Evolutionary conservation across 2,888 invertebrate species (phyloP).

Genomic region (Carabus problematicus): DNA sequence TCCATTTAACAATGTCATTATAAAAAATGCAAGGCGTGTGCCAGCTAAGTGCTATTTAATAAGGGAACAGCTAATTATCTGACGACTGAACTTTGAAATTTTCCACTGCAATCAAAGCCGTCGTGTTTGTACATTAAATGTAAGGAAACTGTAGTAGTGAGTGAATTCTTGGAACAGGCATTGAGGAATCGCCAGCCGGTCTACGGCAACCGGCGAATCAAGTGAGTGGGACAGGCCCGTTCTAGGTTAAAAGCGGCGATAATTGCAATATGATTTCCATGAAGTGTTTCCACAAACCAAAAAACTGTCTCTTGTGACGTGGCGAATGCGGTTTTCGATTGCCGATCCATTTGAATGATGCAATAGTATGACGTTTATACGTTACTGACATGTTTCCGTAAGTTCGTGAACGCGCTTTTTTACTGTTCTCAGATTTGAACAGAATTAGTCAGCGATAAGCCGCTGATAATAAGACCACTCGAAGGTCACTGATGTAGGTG

Average conservation of each 20-base stretch:
- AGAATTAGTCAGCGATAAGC: constrained; percentile 14
- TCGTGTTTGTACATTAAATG: neutral
- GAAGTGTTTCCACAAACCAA: neutral
- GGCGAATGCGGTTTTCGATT: constrained; percentile 4
- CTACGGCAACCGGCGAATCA: neutral
- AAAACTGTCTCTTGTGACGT: constrained; percentile 1
- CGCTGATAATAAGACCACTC: constrained; percentile 4
- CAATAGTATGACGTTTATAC: too few relatives aligned
- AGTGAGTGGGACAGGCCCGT: constrained; percentile 4
- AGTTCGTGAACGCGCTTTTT: neutral
- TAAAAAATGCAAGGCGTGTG: neutral
- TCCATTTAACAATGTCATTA: too few relatives aligned
- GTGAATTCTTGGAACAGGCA: neutral
- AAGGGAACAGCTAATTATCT: constrained; percentile 8
- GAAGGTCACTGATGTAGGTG: constrained; percentile 9
- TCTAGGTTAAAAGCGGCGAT: neutral
- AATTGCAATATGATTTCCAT: constrained; percentile 13
- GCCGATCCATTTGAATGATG: too few relatives aligned
- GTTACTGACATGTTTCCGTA: too few relatives aligned
- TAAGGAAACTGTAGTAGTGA: neutral
- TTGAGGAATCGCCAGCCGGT: constrained; percentile 1
- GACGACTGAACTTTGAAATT: constrained; percentile 8
- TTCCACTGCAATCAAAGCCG: neutral
- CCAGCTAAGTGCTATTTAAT: constrained; percentile 4
- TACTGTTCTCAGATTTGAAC: neutral